Base-by-base conservation (phyloP, 2,888 invertebrate genomes). In the Sinhomidia bicolor region DNA sequence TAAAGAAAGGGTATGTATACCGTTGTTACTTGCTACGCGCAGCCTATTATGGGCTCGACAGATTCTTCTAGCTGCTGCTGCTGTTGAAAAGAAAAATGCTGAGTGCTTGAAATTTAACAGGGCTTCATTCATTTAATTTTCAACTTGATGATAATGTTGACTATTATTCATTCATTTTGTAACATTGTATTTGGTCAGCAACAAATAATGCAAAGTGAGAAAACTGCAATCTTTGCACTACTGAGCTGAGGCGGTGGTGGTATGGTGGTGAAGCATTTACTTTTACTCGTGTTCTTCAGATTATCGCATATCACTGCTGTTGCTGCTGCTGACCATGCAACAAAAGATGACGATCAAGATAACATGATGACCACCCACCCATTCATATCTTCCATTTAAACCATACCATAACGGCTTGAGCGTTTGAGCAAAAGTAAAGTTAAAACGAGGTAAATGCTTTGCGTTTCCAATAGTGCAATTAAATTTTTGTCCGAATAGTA, bases 1-100 rank as follows among this genome's bases (percentile, higher is more conserved):
- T 71, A 71, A n/a, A 47, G 14, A 57, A 71, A 71, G 68, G 57
- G 68, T 36, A 57, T 17, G 17, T 41, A 71, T 32, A 65, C 32
- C 32, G 32, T 60, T 26, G 12, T 14, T 29, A 47, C 47, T 10
- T 10, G 9, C 10, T 47, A 14, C 9, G 14, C 47, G 47, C 10
- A 54, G n/a, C n/a, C n/a, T 17, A 54, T 54, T 17, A 54, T 2
- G 2, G 7, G 23, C 26, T 36, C 4, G 36, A 36, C 36, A 5
- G 36, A 36, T 36, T 3, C 36, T 36, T 3, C 36, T 36, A 26
- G 60, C 44, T 47, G 26, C 71, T 20, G 12, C 47, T 47, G n/a
- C 74, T 26, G 26, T 2, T 71, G 65, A 65, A 62, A n/a, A 62
- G 17, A 29, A 17, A 26, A 17, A 26, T 29, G 9, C 60, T 60